Evolutionary conservation across 2,888 invertebrate species (phyloP), one percentile per base, ranked within the genome.

Genomic region (Nematopogon swammerdamellus): DNA sequence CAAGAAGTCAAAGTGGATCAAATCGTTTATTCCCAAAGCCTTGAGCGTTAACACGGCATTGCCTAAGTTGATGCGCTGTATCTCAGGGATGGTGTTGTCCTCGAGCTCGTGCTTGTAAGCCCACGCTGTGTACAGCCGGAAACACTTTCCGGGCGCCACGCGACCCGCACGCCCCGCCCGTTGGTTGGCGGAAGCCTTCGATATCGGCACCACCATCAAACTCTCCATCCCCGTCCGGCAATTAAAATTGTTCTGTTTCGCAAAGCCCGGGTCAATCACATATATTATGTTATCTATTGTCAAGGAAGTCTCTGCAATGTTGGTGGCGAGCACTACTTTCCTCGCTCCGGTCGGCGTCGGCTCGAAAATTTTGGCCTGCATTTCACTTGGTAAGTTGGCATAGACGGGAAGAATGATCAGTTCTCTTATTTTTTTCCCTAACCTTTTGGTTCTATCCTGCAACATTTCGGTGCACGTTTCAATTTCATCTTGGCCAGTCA

Each of bases 201-300:
- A 98, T 55, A 99, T 95, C 2, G 98, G 98, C n/a, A 96, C 96
- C 3, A 99, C 96, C 80, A 96, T 92, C 52, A 99, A 81, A 58
- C 97, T 97, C 67, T 99, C 98, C 94, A 99, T 98, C 19, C 98
- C 98, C 1, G 97, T 97, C 57, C 95, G 84, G 0, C 98, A 96
- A 76, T 98, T 92, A 64, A 97, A 99, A 72, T 97, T 96, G 66
- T 98, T 98, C 73, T 98, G 97, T 68, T 99, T 99, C 46, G 95
- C 95, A 77, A 97, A 99, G 0, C 99, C 99, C n/a, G 98, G 97
- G 79, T 99, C 99, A 57, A 99, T 97, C 0, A 99, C 99, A 73
- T 96, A 99, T 53, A 95, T 89, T 55, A 99, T 99, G 60, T 98
- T 98, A 67, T 99, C 98, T 58, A 99, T 99, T 1, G 99, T 99